Evolutionary conservation across 2,888 invertebrate species (phyloP).

Genomic region (Chirona hameri): DNA sequence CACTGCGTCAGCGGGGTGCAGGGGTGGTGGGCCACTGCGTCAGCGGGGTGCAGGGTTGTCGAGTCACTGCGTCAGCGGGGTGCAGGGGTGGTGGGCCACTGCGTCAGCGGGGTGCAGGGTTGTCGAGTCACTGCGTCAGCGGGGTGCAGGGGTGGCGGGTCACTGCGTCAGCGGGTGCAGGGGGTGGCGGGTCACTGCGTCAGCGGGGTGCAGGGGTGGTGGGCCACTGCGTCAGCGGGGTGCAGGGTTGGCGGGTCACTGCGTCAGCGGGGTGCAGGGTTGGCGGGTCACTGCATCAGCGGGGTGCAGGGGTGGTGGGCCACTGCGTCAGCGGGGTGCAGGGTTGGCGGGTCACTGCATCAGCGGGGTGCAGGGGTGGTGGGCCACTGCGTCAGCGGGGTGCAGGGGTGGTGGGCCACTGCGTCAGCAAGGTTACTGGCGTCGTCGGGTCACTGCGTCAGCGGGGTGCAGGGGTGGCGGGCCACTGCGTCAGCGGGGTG

Average conservation of each 20-base stretch:
- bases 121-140: no score
- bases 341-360: neutral
- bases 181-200: neutral
- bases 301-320: neutral
- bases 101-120: no score
- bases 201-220: neutral
- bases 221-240: no score
- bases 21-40: neutral
- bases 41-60: neutral
- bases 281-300: neutral
- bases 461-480: neutral
- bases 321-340: neutral
- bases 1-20: no score
- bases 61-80: neutral
- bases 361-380: no score
- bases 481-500: no score
- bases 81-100: neutral
- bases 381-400: no score
- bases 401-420: no score
- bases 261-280: no score
- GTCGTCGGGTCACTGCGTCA: neutral
- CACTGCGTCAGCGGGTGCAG: neutral
- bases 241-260: no score
- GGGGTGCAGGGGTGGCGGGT: no score
- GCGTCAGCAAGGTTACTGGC: neutral